Conservation (phyloP, 1,140 invertebrate species). For the Drosophila setifemur region DNA sequence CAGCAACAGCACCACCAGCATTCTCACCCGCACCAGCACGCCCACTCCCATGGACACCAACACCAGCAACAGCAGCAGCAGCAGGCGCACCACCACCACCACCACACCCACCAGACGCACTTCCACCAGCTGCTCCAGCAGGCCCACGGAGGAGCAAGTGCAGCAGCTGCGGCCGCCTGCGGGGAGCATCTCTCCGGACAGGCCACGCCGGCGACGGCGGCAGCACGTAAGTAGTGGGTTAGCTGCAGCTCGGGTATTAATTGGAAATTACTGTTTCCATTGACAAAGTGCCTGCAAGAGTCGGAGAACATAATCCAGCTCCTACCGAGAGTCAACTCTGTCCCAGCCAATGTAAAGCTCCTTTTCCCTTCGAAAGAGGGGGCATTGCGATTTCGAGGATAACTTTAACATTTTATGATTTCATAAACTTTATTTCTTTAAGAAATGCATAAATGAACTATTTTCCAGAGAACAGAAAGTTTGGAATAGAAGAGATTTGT, state of each 20-base stretch:
- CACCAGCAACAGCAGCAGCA: conserved; percentile 35
- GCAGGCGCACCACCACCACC: conserved; percentile 50
- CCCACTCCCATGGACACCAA: conserved; percentile 25
- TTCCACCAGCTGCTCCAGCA: conserved; percentile 70
- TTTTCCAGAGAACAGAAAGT: no score
- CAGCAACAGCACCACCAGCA: conserved; percentile 59
- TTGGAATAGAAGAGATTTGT: no score
- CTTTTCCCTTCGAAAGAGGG: not conserved
- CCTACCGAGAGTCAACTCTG: not conserved
- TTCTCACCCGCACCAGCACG: conserved; percentile 24
- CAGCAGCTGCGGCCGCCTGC: conserved; percentile 54
- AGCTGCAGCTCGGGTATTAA: conserved; percentile 12
- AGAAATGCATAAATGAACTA: no score
- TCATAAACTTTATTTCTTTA: not conserved
- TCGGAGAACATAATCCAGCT: conserved; percentile 22
- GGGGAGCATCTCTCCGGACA: conserved; percentile 68
- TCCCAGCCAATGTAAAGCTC: not conserved
- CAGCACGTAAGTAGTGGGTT: conserved; percentile 60
- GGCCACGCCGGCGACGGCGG: conserved; percentile 61
- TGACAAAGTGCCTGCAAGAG: conserved; percentile 3
- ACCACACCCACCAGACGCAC: conserved; percentile 61
- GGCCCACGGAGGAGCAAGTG: conserved; percentile 55
- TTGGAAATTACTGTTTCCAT: conserved; percentile 27
- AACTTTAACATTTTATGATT: not conserved
- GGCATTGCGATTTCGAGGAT: no score